Evolutionary conservation across 1,140 invertebrate species (phyloP).

Genomic region (Pseudoatta argentina): DNA sequence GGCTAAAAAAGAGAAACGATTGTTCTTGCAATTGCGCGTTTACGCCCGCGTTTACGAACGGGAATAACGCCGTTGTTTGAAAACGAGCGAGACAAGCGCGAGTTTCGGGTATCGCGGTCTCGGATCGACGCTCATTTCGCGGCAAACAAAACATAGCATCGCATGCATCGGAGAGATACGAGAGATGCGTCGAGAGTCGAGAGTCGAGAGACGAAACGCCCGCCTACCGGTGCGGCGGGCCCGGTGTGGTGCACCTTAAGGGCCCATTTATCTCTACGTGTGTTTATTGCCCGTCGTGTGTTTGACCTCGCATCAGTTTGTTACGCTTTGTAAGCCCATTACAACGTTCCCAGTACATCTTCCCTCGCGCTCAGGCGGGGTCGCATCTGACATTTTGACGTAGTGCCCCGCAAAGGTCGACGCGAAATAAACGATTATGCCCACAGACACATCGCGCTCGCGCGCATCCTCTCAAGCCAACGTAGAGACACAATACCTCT

Average conservation of each 20-base stretch:
- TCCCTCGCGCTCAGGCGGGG: constrained; percentile 82
- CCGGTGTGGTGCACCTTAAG: constrained; percentile 72
- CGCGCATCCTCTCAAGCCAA: constrained; percentile 53
- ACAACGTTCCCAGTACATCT: constrained; percentile 85
- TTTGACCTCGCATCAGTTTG: constrained; percentile 86
- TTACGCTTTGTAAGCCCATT: constrained; percentile 87
- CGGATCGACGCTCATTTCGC: constrained; percentile 29
- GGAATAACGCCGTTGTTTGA: not conserved
- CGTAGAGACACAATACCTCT: constrained; percentile 71
- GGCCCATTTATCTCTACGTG: constrained; percentile 85
- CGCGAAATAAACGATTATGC: constrained; percentile 86
- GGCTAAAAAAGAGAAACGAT: not conserved
- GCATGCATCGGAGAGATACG: not conserved
- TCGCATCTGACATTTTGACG: constrained; percentile 86
- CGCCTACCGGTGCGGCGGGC: constrained; percentile 65
- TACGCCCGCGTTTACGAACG: not conserved
- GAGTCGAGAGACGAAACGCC: constrained; percentile 77
- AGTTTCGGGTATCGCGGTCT: constrained; percentile 38
- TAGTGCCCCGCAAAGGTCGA: constrained; percentile 86
- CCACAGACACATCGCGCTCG: constrained; percentile 53
- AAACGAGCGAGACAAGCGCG: constrained; percentile 17
- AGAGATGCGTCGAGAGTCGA: constrained; percentile 63
- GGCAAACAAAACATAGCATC: constrained; percentile 37
- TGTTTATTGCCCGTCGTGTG: constrained; percentile 86
- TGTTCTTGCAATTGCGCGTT: not conserved